Percentiles rank a stretch among this genome's conserved stretches.
These are phyloP conservation scores for Trigoniulus corallinus DNA, from an alignment of 1,140 invertebrate species.

Conservation along the genomic window DNA sequence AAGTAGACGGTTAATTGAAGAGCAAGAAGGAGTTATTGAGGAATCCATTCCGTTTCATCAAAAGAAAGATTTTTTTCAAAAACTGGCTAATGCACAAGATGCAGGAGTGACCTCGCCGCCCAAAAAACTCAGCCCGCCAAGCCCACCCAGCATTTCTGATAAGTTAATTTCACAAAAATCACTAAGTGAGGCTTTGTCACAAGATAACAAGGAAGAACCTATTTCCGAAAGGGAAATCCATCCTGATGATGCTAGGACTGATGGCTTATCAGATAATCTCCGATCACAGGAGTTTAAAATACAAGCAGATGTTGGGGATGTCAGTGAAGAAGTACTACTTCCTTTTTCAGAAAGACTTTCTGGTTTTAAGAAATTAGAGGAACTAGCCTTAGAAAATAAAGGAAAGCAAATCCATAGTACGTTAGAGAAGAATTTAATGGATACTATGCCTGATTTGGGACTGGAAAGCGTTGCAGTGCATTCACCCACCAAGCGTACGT, in stretches of 20 bases:
- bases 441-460: background rate
- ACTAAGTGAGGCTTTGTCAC: too few species aligned
- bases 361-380: background rate
- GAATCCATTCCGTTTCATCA: slow-evolving; percentile 5
- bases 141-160: too few species aligned
- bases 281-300: too few species aligned
- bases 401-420: background rate
- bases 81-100: background rate
- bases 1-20: too few species aligned
- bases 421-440: background rate
- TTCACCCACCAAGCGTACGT: too few species aligned
- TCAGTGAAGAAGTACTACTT: background rate
- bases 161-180: too few species aligned
- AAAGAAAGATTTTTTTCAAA: slow-evolving; percentile 7
- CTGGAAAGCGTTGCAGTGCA: background rate
- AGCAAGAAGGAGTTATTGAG: slow-evolving; percentile 1
- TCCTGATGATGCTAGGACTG: too few species aligned
- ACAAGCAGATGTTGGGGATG: too few species aligned
- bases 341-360: background rate
- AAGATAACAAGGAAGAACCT: too few species aligned
- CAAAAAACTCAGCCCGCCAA: background rate
- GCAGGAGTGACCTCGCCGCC: background rate
- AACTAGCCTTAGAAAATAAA: background rate
- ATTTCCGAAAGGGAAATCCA: too few species aligned
- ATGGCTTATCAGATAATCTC: too few species aligned